Conservation (phyloP, 2,113 vertebrate species). For the Geococcyx californianus region DNA sequence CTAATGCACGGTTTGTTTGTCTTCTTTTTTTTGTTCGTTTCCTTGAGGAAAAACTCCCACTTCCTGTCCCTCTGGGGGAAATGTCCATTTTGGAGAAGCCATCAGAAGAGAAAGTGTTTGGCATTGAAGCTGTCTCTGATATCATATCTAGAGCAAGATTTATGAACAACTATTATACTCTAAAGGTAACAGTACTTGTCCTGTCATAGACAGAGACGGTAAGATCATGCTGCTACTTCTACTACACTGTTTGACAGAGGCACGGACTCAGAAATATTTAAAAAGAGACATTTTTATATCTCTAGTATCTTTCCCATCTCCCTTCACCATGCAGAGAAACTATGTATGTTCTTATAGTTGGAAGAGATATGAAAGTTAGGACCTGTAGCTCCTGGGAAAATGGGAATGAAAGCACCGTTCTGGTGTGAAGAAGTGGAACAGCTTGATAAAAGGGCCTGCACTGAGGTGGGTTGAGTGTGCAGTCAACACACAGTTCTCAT, state of each 20-base stretch:
- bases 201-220: neutral
- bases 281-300: neutral
- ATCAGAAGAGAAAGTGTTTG: neutral
- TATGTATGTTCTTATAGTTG: neutral
- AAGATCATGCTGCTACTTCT: neutral
- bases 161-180: neutral
- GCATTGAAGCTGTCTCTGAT: neutral
- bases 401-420: neutral
- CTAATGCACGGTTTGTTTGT: neutral
- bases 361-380: neutral
- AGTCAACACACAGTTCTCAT: neutral
- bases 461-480: neutral
- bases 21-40: neutral
- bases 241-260: neutral
- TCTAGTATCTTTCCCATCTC: neutral
- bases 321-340: neutral
- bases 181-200: neutral
- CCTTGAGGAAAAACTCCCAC: neutral
- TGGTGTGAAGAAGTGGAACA: neutral
- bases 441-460: neutral
- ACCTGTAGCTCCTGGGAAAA: neutral
- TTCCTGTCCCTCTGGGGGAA: neutral
- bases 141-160: neutral
- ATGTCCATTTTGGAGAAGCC: neutral
- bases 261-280: neutral